Base-by-base conservation (phyloP, 2,113 vertebrate genomes). In the Pomatorhinus ruficollis region DNA sequence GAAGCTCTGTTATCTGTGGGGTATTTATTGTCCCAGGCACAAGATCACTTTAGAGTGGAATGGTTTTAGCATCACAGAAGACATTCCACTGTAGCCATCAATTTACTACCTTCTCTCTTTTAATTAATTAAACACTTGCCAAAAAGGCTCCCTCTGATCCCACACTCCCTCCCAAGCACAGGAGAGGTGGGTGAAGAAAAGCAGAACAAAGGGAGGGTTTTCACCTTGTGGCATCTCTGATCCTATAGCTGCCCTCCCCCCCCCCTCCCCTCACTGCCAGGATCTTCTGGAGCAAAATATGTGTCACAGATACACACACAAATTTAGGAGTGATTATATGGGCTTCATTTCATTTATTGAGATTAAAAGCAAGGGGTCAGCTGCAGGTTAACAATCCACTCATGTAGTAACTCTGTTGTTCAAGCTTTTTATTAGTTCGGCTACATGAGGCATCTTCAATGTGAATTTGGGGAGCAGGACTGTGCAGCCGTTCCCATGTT, bases 321-420 rank as follows among this genome's bases (percentile, higher is more conserved):
- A 5, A 30, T 47, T 68, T 3, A 74, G 53, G 74, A 75, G 44
- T 13, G 74, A 68, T 50, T 52, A 23, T 10, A 53, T 1, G n/a
- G 44, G 23, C 35, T 85, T 60, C 3, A 15, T 59, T 64, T 66
- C 49, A 24, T 30, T 89, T 81, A 27, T 0, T 23, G 45, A 57
- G n/a, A 82, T 37, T 54, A 71, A 91, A 90, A 69, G 19, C 3
- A 1, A 81, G 42, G 50, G 89, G 83, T 65, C 77, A 95, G 77
- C 30, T 57, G 78, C 81, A 91, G 86, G 79, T 90, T 83, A 94
- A 92, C 77, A 94, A 68, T 44, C 54, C 40, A 45, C 50, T 68
- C 33, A 61, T 77, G 70, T 4, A 82, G 30, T 8, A 79, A 84
- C 42, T 47, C 6, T 75, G 45, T 47, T 89, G 61, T 91, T 90